Percentiles rank a stretch among this genome's conserved stretches.
Conservation (phyloP, 1,140 invertebrate genomes). For the Euschistus heros region DNA sequence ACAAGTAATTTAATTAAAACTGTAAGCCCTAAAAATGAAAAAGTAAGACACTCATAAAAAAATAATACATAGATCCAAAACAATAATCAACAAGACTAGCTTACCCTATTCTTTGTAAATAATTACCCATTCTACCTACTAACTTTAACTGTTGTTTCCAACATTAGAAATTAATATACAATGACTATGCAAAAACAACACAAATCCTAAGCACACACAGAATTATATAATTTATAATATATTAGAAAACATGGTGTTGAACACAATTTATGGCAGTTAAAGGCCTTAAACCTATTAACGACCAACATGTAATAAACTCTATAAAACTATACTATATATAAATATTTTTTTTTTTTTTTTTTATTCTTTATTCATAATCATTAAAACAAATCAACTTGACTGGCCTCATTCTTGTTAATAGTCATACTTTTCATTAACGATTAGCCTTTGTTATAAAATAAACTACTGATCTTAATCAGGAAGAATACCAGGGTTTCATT, state of each 20-base stretch:
- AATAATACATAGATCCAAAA: not conserved
- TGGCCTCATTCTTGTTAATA: conserved; percentile 1
- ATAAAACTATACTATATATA: conserved; percentile 10
- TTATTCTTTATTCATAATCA: not conserved
- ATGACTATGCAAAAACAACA: conserved; percentile 6
- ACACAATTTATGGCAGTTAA: conserved; percentile 13
- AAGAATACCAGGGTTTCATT: not conserved
- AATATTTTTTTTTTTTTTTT: not conserved
- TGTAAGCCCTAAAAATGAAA: not conserved
- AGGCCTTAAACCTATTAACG: conserved; percentile 8
- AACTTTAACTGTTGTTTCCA: not conserved
- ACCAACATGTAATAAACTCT: conserved; percentile 13
- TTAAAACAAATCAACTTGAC: conserved; percentile 14
- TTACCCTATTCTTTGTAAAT: not conserved
- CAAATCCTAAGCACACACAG: conserved; percentile 10
- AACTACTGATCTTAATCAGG: not conserved
- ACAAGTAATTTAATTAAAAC: not conserved
- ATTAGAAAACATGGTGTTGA: conserved; percentile 13
- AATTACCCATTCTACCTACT: not conserved
- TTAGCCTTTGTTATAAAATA: not conserved
- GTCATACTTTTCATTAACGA: not conserved
- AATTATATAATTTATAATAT: not conserved
- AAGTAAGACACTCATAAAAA: not conserved
- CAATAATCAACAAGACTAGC: not conserved
- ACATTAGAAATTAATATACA: not conserved